These are phyloP conservation scores for Syrmaticus mikado DNA, from an alignment of 2,113 vertebrate species.

Conservation along the genomic window DNA sequence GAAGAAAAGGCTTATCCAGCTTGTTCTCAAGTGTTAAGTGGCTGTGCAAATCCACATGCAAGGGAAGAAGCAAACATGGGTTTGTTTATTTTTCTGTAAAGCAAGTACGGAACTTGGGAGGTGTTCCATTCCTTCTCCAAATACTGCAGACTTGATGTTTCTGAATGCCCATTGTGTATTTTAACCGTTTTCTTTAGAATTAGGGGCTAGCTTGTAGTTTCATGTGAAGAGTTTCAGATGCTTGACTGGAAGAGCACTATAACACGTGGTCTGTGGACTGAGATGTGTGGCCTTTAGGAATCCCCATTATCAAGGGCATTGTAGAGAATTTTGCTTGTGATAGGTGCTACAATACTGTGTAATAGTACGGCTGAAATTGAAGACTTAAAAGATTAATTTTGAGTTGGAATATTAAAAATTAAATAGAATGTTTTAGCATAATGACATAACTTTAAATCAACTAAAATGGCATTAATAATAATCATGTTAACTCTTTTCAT, in stretches of 20 bases:
- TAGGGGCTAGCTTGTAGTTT: background rate
- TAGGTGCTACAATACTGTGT: slow-evolving; percentile 45
- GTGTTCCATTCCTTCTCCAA: background rate
- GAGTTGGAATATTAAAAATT: slow-evolving; percentile 72
- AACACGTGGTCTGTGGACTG: background rate
- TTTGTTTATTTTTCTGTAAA: background rate
- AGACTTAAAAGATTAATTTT: slow-evolving; percentile 73
- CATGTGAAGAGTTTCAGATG: no score
- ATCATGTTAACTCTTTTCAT: slow-evolving; percentile 68
- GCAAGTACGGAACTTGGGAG: background rate
- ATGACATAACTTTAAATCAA: slow-evolving; percentile 73
- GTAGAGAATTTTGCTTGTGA: slow-evolving; percentile 31
- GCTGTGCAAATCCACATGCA: background rate
- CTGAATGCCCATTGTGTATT: background rate
- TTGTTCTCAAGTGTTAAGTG: background rate
- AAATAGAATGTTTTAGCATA: slow-evolving; percentile 73
- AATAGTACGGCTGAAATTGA: slow-evolving; percentile 68
- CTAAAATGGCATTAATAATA: slow-evolving; percentile 76
- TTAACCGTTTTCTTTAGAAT: background rate
- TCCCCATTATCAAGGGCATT: slow-evolving; percentile 7
- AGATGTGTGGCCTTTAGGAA: background rate
- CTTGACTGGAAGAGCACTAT: background rate
- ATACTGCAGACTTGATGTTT: background rate
- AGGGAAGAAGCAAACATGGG: background rate
- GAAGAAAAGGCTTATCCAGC: background rate